Evolutionary conservation across 2,113 vertebrate species (phyloP).

Genomic region (Columba livia): DNA sequence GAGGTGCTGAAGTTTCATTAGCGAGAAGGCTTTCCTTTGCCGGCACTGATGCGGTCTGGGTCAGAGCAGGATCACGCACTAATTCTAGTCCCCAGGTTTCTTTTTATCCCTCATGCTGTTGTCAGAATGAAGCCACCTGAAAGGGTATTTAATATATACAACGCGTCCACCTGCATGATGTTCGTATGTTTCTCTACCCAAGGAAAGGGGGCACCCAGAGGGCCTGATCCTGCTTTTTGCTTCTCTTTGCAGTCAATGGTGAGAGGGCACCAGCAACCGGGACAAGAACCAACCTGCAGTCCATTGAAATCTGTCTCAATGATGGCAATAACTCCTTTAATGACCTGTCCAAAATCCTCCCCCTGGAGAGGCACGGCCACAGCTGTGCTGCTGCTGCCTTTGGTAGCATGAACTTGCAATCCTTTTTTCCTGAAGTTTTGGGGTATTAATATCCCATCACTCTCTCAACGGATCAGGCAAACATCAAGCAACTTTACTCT

Average conservation of each 20-base stretch:
- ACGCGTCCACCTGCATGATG: rapidly evolving
- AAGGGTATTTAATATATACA: neutral
- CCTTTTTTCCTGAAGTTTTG: neutral
- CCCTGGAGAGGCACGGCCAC: neutral
- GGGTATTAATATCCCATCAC: neutral
- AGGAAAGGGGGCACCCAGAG: neutral
- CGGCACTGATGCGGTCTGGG: neutral
- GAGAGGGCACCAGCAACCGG: neutral
- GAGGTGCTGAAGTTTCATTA: neutral
- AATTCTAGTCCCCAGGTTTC: neutral
- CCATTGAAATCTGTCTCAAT: neutral
- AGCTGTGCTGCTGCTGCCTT: neutral
- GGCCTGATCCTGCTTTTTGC: neutral
- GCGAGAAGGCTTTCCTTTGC: neutral
- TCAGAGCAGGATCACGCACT: neutral
- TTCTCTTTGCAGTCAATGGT: rapidly evolving
- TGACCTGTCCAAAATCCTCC: neutral
- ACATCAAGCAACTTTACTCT: neutral
- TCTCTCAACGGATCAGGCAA: neutral
- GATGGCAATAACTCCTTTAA: neutral
- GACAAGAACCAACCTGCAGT: neutral
- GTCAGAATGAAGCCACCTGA: neutral
- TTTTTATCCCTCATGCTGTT: neutral
- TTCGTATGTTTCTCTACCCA: neutral
- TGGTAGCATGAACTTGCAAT: rapidly evolving